These are phyloP conservation scores for Aplysina aerophoba DNA, from an alignment of 37 sponge, comb jelly and placozoan species.

Conservation along the genomic window DNA sequence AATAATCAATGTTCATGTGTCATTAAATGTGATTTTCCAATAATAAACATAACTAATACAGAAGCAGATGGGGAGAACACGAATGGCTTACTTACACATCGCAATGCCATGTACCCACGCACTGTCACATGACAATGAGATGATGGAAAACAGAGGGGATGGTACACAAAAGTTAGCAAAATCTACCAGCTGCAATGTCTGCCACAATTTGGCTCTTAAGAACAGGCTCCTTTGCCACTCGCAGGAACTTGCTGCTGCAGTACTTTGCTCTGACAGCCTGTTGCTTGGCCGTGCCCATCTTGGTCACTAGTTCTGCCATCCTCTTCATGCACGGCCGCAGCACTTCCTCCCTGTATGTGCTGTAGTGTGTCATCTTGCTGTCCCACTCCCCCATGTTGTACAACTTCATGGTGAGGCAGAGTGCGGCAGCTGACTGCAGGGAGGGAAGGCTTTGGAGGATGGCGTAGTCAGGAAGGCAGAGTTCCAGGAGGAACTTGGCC, in stretches of 20 bases:
- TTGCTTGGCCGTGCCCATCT: conserved; percentile 78
- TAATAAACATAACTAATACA: too few species aligned
- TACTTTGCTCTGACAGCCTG: conserved; percentile 95
- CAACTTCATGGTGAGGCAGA: conserved; percentile 74
- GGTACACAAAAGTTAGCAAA: too few species aligned
- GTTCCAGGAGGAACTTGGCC: conserved; percentile 94
- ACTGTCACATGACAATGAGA: too few species aligned
- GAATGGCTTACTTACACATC: too few species aligned
- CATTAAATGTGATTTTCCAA: too few species aligned
- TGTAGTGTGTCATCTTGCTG: conserved; percentile 62
- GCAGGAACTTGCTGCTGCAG: conserved; percentile 76
- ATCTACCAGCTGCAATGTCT: too few species aligned
- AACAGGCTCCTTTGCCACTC: conserved; percentile 57
- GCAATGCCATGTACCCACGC: too few species aligned
- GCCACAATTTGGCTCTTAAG: conserved; percentile 33
- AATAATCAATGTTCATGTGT: too few species aligned
- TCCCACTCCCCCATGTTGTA: conserved; percentile 61
- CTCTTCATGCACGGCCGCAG: conserved; percentile 68
- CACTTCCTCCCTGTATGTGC: conserved; percentile 71
- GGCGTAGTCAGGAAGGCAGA: conserved; percentile 79
- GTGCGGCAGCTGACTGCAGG: conserved; percentile 87
- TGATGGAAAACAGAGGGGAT: too few species aligned
- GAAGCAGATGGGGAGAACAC: too few species aligned
- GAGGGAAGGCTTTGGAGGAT: conserved; percentile 83
- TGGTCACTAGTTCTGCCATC: conserved; percentile 72